These are phyloP conservation scores for Naja naja DNA, from an alignment of 2,113 vertebrate species.

Conservation along the genomic window DNA sequence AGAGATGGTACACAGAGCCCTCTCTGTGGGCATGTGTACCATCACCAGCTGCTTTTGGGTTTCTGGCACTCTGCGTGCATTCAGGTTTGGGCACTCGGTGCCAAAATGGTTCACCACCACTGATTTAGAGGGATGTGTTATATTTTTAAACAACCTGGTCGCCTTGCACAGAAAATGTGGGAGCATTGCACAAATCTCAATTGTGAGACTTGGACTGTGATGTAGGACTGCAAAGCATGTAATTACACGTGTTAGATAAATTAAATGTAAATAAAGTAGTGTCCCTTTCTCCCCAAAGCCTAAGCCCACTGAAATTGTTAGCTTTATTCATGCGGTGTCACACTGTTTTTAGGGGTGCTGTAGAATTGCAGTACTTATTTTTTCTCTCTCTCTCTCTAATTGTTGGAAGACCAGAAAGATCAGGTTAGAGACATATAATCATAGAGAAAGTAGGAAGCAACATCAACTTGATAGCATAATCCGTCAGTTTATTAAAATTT, in stretches of 20 bases:
- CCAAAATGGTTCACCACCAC: too few relatives aligned
- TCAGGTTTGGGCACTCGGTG: too few relatives aligned
- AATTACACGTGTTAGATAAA: background rate
- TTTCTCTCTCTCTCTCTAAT: background rate
- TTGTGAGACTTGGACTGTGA: background rate
- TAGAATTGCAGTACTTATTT: background rate
- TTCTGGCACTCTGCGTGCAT: too few relatives aligned
- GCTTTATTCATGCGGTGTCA: background rate
- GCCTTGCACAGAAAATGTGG: background rate
- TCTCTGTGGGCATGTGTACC: too few relatives aligned
- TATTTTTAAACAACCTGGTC: background rate
- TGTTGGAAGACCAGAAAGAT: background rate
- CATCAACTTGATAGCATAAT: background rate
- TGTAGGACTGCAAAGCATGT: background rate
- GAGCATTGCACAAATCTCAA: background rate
- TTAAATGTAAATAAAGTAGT: background rate
- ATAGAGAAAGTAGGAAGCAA: background rate
- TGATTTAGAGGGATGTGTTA: background rate
- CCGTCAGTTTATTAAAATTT: background rate
- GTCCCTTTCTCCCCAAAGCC: background rate
- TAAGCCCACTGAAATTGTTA: background rate
- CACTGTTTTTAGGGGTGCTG: background rate
- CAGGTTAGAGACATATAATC: background rate
- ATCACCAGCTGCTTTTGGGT: too few relatives aligned
- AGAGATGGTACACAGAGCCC: too few relatives aligned